Evolutionary conservation across 2,797 vertebrate genomes (phyloP).

Genomic region (Acridotheres tristis): DNA sequence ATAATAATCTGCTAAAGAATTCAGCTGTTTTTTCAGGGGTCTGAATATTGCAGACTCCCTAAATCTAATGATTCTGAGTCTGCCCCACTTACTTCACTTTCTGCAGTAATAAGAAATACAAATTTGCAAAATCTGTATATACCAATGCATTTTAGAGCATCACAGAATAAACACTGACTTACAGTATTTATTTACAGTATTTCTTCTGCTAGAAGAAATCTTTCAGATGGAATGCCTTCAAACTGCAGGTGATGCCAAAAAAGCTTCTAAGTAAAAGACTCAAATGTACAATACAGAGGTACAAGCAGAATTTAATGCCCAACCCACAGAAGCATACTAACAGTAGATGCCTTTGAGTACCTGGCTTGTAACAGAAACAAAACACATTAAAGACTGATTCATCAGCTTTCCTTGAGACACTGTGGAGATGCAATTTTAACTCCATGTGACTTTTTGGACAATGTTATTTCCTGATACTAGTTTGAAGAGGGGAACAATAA

Average conservation of each 20-base stretch:
- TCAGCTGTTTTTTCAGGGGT: conserved; percentile 53
- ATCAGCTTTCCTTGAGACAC: neutral
- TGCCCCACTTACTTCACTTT: conserved; percentile 7
- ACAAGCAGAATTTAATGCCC: neutral
- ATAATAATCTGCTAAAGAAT: conserved; percentile 55
- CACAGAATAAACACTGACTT: neutral
- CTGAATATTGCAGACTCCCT: conserved; percentile 47
- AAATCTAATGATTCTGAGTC: conserved; percentile 26
- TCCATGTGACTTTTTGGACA: neutral
- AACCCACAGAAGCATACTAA: neutral
- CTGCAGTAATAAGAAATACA: conserved; percentile 25
- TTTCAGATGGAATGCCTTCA: neutral
- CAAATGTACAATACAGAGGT: neutral
- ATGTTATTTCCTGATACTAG: neutral
- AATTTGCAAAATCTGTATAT: conserved; percentile 13
- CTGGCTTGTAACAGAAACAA: neutral
- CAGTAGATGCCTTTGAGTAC: neutral
- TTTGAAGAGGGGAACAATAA: neutral
- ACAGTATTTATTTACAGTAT: neutral
- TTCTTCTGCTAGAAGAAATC: neutral
- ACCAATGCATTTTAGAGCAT: neutral
- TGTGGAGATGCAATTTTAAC: neutral
- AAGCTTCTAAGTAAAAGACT: neutral
- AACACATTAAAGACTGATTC: neutral
- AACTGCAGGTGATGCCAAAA: neutral